These are phyloP conservation scores for Diachrysia chrysitis DNA, from an alignment of 2,888 invertebrate species.

Conservation along the genomic window DNA sequence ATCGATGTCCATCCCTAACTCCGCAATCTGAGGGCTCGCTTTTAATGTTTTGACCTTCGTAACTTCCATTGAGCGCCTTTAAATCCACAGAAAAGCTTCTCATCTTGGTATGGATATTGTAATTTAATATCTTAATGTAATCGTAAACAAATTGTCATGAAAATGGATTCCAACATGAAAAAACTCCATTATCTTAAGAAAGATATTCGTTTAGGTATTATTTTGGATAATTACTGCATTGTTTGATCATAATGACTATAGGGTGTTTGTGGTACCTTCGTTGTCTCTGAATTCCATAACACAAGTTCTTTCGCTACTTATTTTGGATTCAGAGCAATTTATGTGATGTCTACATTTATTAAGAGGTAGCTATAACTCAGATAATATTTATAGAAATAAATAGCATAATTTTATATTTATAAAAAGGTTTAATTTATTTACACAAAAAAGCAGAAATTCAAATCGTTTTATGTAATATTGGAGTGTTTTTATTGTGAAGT, in stretches of 20 bases:
- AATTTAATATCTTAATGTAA: background rate
- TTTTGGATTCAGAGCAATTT: too few relatives aligned
- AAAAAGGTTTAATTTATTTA: too few relatives aligned
- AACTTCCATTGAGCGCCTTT: background rate
- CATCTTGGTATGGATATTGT: background rate
- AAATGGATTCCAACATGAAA: background rate
- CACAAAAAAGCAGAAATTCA: too few relatives aligned
- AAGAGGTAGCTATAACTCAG: too few relatives aligned
- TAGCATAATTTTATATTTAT: background rate
- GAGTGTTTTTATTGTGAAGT: conserved; percentile 5
- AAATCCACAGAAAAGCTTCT: too few relatives aligned
- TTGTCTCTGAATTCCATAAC: too few relatives aligned
- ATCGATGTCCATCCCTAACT: conserved; percentile 37
- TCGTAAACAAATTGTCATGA: background rate
- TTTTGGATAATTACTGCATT: too few relatives aligned
- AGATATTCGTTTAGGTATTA: background rate
- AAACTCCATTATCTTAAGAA: background rate
- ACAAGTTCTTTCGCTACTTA: too few relatives aligned
- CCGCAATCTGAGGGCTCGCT: conserved; percentile 13
- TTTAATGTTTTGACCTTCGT: conserved; percentile 15
- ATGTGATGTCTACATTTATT: too few relatives aligned
- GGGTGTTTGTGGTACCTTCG: too few relatives aligned
- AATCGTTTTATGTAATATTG: conserved; percentile 5
- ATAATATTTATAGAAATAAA: background rate
- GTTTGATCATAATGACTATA: background rate